phyloP scores from a whole-genome alignment of 2,113 vertebrate genomes.

The Phainopepla nitens region DNA sequence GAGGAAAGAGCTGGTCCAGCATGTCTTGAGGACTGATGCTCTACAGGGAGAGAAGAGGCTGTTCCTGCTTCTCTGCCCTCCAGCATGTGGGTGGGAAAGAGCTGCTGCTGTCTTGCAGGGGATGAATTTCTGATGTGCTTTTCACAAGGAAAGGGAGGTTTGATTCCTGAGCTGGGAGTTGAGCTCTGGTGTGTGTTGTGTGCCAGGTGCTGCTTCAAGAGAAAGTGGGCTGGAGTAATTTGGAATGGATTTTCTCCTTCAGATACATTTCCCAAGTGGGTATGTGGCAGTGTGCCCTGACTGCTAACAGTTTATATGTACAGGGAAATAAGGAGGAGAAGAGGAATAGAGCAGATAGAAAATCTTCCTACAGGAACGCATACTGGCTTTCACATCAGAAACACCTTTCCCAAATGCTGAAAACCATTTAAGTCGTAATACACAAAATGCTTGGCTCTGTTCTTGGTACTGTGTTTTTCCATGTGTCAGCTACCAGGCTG shows the following conservation, averaged over 20 bases:
- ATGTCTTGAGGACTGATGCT: neutral
- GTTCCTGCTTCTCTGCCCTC: neutral
- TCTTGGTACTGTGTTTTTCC: neutral
- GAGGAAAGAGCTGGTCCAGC: rapidly evolving
- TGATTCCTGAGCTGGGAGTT: neutral
- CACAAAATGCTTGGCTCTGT: neutral
- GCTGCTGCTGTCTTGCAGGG: neutral
- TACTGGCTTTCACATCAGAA: neutral
- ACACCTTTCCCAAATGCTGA: neutral
- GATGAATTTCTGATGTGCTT: neutral
- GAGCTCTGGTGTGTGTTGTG: neutral
- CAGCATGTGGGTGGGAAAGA: neutral
- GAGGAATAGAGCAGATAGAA: neutral
- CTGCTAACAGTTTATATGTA: neutral
- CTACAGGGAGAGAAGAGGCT: neutral
- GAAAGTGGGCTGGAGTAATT: neutral
- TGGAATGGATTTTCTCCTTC: neutral
- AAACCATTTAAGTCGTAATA: neutral
- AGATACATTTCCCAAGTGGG: neutral
- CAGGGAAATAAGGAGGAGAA: neutral
- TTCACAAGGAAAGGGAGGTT: neutral
- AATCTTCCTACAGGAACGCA: neutral
- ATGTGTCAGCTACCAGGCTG: neutral
- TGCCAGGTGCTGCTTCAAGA: neutral
- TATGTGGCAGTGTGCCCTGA: neutral